Conservation (phyloP, 1,140 invertebrate genomes). For the Battus philenor region DNA sequence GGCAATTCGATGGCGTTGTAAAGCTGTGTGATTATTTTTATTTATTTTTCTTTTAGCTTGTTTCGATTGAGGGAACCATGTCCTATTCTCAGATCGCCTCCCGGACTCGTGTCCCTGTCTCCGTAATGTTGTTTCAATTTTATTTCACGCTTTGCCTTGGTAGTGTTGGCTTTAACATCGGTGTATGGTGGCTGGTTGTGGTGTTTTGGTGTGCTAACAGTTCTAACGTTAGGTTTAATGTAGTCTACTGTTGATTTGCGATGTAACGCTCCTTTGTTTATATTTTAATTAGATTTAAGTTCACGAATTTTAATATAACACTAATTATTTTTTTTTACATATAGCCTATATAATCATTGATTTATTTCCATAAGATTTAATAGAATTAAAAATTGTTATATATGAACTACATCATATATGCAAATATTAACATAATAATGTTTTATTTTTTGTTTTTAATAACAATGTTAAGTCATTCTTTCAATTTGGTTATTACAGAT, state of each 20-base stretch:
- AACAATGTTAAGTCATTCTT: slow-evolving; percentile 15
- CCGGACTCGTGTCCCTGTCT: slow-evolving; percentile 70
- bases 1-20: slow-evolving; percentile 67
- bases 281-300: slow-evolving; percentile 37
- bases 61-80: slow-evolving; percentile 34
- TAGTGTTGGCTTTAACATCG: slow-evolving; percentile 71
- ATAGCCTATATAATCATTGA: too few species aligned
- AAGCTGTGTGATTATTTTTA: slow-evolving; percentile 65
- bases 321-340: slow-evolving; percentile 6
- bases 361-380: too few species aligned
- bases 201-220: slow-evolving; percentile 70
- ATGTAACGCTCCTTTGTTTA: slow-evolving; percentile 45
- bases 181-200: slow-evolving; percentile 62
- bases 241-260: slow-evolving; percentile 51
- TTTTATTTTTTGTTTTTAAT: not conserved
- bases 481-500: slow-evolving; percentile 12
- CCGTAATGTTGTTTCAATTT: slow-evolving; percentile 68
- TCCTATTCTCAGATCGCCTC: slow-evolving; percentile 52
- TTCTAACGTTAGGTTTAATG: slow-evolving; percentile 58
- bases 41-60: slow-evolving; percentile 61
- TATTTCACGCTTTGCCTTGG: slow-evolving; percentile 73
- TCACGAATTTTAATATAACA: slow-evolving; percentile 27
- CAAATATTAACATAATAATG: too few species aligned
- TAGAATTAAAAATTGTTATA: not conserved
- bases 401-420: slow-evolving; percentile 17